A percentile compares a stretch with the other conserved stretches of the same genome.
phyloP scores from a whole-genome alignment of 2,888 invertebrate species.

The Drosophila subsilvestris region DNA sequence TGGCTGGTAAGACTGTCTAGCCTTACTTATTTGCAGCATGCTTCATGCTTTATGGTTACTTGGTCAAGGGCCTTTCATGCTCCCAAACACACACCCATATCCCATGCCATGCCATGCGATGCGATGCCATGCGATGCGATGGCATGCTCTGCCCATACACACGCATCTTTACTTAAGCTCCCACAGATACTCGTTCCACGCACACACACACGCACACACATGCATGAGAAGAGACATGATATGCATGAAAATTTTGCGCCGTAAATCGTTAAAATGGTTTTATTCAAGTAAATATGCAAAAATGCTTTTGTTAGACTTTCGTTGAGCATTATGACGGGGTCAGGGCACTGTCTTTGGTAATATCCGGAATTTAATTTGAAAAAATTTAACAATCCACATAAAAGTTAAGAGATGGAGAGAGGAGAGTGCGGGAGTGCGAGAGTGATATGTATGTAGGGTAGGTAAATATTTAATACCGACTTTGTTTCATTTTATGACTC shows the following conservation, averaged over 20 bases:
- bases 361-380: slow-evolving; percentile 49
- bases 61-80: slow-evolving; percentile 77
- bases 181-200: slow-evolving; percentile 28
- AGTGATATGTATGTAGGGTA: slow-evolving; percentile 9
- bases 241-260: slow-evolving; percentile 70
- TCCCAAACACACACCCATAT: slow-evolving; percentile 27
- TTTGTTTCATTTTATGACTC: slow-evolving; percentile 28
- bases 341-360: slow-evolving; percentile 40
- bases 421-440: neutral
- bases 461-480: slow-evolving; percentile 35
- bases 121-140: too few species aligned
- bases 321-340: slow-evolving; percentile 46
- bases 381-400: slow-evolving; percentile 51
- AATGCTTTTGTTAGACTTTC: slow-evolving; percentile 55
- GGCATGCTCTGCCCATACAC: neutral
- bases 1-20: slow-evolving; percentile 69
- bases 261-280: slow-evolving; percentile 76
- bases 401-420: slow-evolving; percentile 8
- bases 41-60: slow-evolving; percentile 80
- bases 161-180: slow-evolving; percentile 54
- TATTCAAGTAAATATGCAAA: slow-evolving; percentile 77
- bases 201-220: slow-evolving; percentile 11
- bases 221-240: slow-evolving; percentile 48
- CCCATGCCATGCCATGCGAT: neutral
- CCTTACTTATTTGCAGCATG: slow-evolving; percentile 77